Evolutionary conservation across 2,888 invertebrate species (phyloP), one percentile per base, ranked within the genome.

Genomic region (Zygothrica quintamaculata): DNA sequence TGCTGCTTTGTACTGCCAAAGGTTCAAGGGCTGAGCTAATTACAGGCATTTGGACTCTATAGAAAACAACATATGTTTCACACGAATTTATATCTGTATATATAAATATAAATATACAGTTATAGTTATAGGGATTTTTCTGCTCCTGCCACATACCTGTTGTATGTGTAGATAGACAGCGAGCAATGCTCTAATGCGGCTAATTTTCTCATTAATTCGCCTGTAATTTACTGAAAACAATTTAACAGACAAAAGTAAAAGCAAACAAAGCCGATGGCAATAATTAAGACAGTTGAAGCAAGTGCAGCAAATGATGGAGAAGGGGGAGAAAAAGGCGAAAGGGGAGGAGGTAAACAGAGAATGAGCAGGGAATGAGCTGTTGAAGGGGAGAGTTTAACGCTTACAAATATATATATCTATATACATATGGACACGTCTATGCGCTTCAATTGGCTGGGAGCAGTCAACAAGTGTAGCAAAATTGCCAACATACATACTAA

Each of bases 121-220:
- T n/a, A n/a, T n/a, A n/a, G n/a, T n/a, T n/a, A n/a, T n/a, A 26
- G 18, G 44, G 36, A 16, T 8, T 12, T 8, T 12, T 33, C 73
- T 50, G 50, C 26, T 13, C 50, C 16, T n/a, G n/a, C n/a, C 29
- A 29, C 29, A 29, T 29, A 5, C 18, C 18, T 44, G 47, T 18
- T 39, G 36, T 48, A 60, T 65, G 1, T 5, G 7, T 9, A 29
- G 5, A 26, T 26, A n/a, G 18, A 5, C 18, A 29, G 65, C 42
- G 66, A 58, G 42, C 50, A 53, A 42, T 52, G 62, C 59, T 66
- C 82, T 87, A 82, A 87, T 69, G 82, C 68, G 66, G 87, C 66
- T 87, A 78, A 82, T 82, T 82, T 87, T 87, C 78, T 82, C 82
- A 84, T 82, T 87, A 82, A 80, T 78, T 87, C 84, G 60, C 70